Base-by-base conservation (phyloP, 2,113 vertebrate species). In the Odontophorus gujanensis region DNA sequence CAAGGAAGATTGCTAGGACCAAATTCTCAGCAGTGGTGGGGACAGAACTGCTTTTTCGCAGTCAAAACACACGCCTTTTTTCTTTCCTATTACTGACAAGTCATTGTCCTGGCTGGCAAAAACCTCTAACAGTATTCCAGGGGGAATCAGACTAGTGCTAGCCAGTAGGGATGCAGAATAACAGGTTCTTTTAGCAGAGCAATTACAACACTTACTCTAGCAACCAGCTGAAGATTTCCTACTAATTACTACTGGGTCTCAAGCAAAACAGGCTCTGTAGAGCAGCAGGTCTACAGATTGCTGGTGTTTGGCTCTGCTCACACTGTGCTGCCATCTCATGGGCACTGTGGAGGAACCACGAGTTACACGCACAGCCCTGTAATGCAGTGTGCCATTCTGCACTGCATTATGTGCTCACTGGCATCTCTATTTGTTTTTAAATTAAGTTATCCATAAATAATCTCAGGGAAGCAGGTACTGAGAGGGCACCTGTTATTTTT, bases 281-380 rank as follows among this genome's bases (percentile, higher is more conserved):
- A 26, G 12, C 1, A 0, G 21, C 0, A 9, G 3, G 18, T 26
- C 36, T 68, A 2, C 40, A 42, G 7, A 40, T 6, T 0, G 7
- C 12, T 4, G 61, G 7, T 4, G 13, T 0, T 32, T 7, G 12
- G 5, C 55, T 48, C 61, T 12, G 76, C 67, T 32, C 89, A 24
- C 13, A 84, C 81, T 91, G 63, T 94, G 87, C 93, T 96, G 96
- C 95, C 96, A 90, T 58, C 95, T 96, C 67, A 89, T 81, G 96
- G 96, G 40, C 71, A 9, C 36, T 19, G 2, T 1, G 34, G 7
- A 50, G 82, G 36, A 18, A 8, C 10, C 20, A 3, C 0, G 40
- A 53, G 43, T 30, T 40, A 12, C 32, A 67, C 40, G 3, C 73
- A 2, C 77, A 20, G 55, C 89, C 53, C 55, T 13, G 67, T 6